Conservation (phyloP, 2,797 vertebrate species). For the Nannoperca obscura region DNA sequence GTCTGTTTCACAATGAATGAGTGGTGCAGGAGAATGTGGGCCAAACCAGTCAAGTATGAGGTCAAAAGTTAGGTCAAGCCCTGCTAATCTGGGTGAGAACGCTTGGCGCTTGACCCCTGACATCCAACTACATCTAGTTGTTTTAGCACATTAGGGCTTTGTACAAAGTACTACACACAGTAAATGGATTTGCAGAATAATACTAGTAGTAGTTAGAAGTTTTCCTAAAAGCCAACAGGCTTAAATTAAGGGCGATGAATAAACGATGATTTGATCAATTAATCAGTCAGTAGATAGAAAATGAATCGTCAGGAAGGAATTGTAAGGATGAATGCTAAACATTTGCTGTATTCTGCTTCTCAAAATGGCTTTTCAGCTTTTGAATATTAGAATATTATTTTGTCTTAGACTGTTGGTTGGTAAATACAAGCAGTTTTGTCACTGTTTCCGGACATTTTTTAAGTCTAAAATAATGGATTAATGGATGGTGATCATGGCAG, state of each 20-base stretch:
- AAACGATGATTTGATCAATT: too few species aligned
- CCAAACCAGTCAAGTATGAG: slow-evolving; percentile 15
- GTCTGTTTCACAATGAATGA: slow-evolving; percentile 2
- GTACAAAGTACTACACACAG: neutral
- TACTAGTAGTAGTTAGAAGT: neutral
- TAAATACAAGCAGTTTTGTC: neutral
- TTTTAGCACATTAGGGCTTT: slow-evolving; percentile 23
- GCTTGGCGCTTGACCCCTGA: slow-evolving; percentile 53
- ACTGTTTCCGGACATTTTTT: neutral
- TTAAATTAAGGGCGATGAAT: too few species aligned
- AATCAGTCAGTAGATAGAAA: too few species aligned
- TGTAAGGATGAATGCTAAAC: neutral
- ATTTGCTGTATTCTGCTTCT: neutral
- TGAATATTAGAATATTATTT: too few species aligned
- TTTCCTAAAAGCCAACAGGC: neutral
- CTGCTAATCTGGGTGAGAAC: slow-evolving; percentile 54
- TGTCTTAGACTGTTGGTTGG: too few species aligned
- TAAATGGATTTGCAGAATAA: neutral
- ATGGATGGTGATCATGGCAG: too few species aligned
- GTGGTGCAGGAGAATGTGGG: slow-evolving; percentile 9
- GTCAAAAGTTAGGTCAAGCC: slow-evolving; percentile 45
- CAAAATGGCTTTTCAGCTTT: neutral
- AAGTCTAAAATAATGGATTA: neutral
- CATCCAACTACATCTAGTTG: slow-evolving; percentile 18
- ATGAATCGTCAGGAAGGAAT: too few species aligned